Base-by-base conservation (phyloP, 1,140 invertebrate species). In the Atta colombica region DNA sequence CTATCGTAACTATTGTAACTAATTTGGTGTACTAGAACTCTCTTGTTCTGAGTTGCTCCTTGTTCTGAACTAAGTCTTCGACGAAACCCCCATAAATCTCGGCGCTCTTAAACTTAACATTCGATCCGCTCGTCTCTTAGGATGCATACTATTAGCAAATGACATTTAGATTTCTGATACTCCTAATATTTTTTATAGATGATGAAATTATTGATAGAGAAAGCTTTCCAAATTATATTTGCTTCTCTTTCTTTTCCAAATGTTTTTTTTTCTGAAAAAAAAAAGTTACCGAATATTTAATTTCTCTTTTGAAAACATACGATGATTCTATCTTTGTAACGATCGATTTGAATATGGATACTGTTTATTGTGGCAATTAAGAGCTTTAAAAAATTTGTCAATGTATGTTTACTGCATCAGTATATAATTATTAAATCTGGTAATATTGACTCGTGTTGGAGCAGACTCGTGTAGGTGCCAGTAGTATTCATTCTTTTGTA, bases 1-100 rank as follows among this genome's bases (percentile, higher is more conserved):
- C 65, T 65, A 84, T 74, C 39, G 68, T 74, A 82, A 84, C 80
- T 84, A 69, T 69, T 35, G 66, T 51, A 84, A 87, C 78, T 87
- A 84, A 87, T 87, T 84, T 68, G 45, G 49, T 65, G 65, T 39
- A 87, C 28, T 82, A 28, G 58, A 85, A 77, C 18, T 25, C 51
- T 80, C 72, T 80, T 53, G 18, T 21, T 55, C n/a, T 12, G 51
- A 63, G 58, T 84, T 75, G 5, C 35, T 35, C 35, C 60, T 82
- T 4, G 28, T 65, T 14, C n/a, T 28, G 53, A 35, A 35, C 39
- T 60, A 80, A 86, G 45, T 69, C 72, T 77, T 28, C 8, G 35
- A 53, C 16, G 74, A 69, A 86, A 80, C 25, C 31, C 45, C 51
- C 8, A 49, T 80, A 81, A 81, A 86, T 86, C 77, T 68, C 39